Percentiles rank a stretch among this genome's conserved stretches.
These are phyloP conservation scores for Collichthys lucidus DNA, from an alignment of 2,113 vertebrate species.

Conservation along the genomic window DNA sequence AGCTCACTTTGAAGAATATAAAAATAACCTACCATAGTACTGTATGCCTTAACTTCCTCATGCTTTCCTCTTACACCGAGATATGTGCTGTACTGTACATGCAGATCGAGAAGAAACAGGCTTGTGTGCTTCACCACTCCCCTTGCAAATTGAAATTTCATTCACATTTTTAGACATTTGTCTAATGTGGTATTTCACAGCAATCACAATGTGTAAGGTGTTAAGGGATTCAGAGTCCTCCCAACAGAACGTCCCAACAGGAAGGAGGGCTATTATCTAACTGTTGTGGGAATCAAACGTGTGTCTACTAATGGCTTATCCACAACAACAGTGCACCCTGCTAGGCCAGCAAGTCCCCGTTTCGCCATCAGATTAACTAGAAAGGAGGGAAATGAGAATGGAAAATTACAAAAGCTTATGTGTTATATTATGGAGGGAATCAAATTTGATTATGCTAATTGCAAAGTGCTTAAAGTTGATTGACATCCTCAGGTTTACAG, in stretches of 20 bases:
- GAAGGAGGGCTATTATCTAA: constrained; percentile 1
- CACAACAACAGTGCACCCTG: background rate
- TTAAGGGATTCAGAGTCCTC: constrained; percentile 9
- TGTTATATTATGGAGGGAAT: background rate
- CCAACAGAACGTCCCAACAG: background rate
- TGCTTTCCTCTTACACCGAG: background rate
- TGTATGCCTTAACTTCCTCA: background rate
- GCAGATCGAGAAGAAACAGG: background rate
- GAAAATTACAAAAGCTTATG: background rate
- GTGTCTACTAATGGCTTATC: background rate
- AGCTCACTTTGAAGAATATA: background rate
- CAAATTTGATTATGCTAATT: background rate
- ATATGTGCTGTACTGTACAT: background rate
- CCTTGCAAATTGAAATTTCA: background rate
- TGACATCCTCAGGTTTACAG: background rate
- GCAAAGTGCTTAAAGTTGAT: constrained; percentile 5
- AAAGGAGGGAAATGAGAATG: background rate
- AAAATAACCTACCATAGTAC: background rate
- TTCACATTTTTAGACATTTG: constrained; percentile 22
- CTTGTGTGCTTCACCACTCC: background rate
- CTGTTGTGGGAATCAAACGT: constrained; percentile 4
- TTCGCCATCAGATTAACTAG: background rate
- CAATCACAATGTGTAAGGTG: constrained; percentile 33
- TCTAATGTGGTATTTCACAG: constrained; percentile 26
- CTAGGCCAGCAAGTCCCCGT: background rate